Evolutionary conservation across 1,140 invertebrate genomes (phyloP).

Genomic region (Heliconius hewitsoni): DNA sequence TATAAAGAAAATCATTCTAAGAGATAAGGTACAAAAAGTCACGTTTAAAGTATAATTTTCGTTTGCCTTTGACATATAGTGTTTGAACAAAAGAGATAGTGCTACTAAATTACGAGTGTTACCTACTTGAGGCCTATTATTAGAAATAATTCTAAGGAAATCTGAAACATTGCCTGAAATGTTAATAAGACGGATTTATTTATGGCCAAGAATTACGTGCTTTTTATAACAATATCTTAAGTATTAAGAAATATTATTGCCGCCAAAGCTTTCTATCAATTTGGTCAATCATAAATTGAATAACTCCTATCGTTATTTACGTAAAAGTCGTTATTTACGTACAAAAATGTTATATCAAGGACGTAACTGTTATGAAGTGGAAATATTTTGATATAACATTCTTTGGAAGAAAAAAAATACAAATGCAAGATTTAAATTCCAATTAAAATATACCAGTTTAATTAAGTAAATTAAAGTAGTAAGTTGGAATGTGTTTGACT

Average conservation of each 20-base stretch:
- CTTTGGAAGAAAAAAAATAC: too few relatives aligned
- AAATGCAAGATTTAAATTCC: too few relatives aligned
- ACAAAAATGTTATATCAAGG: neutral
- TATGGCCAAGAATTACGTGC: neutral
- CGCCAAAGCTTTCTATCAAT: neutral
- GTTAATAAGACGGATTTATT: constrained; percentile 7
- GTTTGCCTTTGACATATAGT: neutral
- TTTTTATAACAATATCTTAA: neutral
- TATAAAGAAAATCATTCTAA: too few relatives aligned
- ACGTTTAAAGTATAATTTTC: neutral
- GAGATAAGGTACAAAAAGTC: neutral
- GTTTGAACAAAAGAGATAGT: neutral
- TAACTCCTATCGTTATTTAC: neutral
- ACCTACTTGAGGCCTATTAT: neutral
- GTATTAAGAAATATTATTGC: neutral
- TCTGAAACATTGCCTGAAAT: neutral
- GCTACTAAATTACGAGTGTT: neutral
- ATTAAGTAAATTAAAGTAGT: too few relatives aligned
- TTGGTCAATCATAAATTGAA: neutral
- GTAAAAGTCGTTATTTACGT: neutral
- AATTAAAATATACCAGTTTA: too few relatives aligned
- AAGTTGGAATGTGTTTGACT: too few relatives aligned
- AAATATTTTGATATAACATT: too few relatives aligned
- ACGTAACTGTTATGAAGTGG: neutral
- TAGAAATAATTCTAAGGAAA: neutral